Percentiles rank a stretch among this genome's conserved stretches.
These are phyloP conservation scores for Acanthochromis polyacanthus DNA, from an alignment of 2,113 vertebrate species.

Conservation along the genomic window DNA sequence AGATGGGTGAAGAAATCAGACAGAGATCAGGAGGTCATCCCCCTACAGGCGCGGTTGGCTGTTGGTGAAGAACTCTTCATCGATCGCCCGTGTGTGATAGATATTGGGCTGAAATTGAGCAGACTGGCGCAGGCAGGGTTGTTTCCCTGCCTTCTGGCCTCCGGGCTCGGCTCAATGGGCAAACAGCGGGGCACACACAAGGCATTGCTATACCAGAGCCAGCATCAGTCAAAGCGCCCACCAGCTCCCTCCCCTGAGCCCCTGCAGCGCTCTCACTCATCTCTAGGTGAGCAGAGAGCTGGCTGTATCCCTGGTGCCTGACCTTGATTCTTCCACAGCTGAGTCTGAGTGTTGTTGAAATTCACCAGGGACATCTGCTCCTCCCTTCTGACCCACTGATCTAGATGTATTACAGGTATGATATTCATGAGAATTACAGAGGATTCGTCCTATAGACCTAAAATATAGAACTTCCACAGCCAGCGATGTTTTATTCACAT, in stretches of 20 bases:
- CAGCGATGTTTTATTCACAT: conserved; percentile 85
- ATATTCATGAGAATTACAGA: conserved; percentile 78
- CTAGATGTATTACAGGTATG: conserved; percentile 77
- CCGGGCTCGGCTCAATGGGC: conserved; percentile 36
- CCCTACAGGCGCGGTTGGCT: conserved; percentile 49
- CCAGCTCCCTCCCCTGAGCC: conserved; percentile 20
- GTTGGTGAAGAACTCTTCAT: conserved; percentile 67
- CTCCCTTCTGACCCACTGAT: conserved; percentile 76
- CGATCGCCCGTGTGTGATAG: conserved; percentile 51
- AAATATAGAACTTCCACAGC: conserved; percentile 72
- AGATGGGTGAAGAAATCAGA: conserved; percentile 70
- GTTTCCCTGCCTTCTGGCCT: conserved; percentile 57
- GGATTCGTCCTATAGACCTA: conserved; percentile 82
- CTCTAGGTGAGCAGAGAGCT: conserved; percentile 21
- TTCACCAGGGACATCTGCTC: conserved; percentile 69
- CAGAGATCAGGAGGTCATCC: conserved; percentile 73
- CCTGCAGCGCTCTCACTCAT: conserved; percentile 34
- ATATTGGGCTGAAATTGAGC: conserved; percentile 68
- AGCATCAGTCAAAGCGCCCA: conserved; percentile 54
- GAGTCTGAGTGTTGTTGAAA: conserved; percentile 70
- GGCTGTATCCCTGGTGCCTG: conserved; percentile 54
- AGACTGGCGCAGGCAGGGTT: conserved; percentile 41
- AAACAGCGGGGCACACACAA: conserved; percentile 44
- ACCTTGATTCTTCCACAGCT: conserved; percentile 72
- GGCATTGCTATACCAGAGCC: conserved; percentile 15